phyloP scores from a whole-genome alignment of 2,113 vertebrate species.

The Cyphomyrus plagiostoma region DNA sequence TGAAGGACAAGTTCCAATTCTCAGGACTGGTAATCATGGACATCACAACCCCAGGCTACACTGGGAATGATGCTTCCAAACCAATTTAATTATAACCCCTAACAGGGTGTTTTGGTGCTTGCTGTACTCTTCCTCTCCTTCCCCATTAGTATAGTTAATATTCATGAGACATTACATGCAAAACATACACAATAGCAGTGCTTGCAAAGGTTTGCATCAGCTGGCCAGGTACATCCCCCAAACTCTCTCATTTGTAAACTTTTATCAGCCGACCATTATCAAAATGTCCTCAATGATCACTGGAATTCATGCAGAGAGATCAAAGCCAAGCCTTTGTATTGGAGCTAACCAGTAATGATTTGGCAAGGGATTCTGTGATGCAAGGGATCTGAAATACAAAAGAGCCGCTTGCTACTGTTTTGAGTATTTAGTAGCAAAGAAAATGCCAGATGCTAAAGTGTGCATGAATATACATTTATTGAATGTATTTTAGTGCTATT shows the following conservation, averaged over 20 bases:
- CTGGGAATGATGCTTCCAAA: background rate
- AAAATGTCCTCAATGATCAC: constrained; percentile 5
- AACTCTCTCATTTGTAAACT: background rate
- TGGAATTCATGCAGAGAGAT: constrained; percentile 6
- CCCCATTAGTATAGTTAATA: background rate
- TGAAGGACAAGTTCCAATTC: background rate
- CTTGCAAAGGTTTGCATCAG: constrained; percentile 16
- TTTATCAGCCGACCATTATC: background rate
- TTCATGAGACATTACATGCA: background rate
- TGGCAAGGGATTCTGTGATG: background rate
- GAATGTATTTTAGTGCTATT: background rate
- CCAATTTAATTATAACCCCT: background rate
- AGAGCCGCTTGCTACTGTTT: background rate
- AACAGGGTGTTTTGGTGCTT: background rate
- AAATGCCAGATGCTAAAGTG: background rate
- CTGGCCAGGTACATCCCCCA: background rate
- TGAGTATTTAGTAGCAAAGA: background rate
- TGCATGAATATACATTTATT: background rate
- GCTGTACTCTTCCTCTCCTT: background rate
- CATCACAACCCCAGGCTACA: background rate
- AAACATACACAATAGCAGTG: constrained; percentile 4
- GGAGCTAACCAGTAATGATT: background rate
- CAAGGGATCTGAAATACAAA: background rate
- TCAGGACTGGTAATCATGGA: background rate
- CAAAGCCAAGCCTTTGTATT: background rate